These are phyloP conservation scores for Gari tellinella DNA, from an alignment of 2,888 invertebrate genomes.

Conservation along the genomic window DNA sequence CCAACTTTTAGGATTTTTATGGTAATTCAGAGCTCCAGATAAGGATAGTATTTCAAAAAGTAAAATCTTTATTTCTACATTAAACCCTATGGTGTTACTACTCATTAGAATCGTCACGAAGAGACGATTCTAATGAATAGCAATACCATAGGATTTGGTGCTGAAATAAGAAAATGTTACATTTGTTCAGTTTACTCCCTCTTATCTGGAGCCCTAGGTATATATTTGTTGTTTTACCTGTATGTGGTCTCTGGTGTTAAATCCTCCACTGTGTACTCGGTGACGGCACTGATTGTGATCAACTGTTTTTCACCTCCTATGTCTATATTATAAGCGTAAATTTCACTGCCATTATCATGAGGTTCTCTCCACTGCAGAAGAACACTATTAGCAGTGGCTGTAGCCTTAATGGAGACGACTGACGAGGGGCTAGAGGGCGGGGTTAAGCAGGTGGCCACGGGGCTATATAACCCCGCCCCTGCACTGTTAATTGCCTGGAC, in stretches of 20 bases:
- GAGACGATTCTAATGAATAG: no score
- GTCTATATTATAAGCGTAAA: slow-evolving; percentile 91
- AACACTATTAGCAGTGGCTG: slow-evolving; percentile 88
- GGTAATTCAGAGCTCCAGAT: no score
- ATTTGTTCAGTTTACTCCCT: no score
- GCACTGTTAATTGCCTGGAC: slow-evolving; percentile 92
- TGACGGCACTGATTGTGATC: slow-evolving; percentile 74
- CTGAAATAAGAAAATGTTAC: no score
- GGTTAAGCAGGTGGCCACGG: slow-evolving; percentile 88
- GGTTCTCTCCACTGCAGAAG: slow-evolving; percentile 91
- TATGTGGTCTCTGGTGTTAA: slow-evolving; percentile 92
- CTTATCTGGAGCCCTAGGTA: no score
- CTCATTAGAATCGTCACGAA: no score
- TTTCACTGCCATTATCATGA: slow-evolving; percentile 90
- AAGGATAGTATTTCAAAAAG: no score
- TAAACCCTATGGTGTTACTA: no score
- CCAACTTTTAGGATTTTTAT: no score
- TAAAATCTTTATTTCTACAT: no score
- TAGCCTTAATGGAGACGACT: slow-evolving; percentile 85
- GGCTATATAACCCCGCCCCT: slow-evolving; percentile 91
- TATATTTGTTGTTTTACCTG: slow-evolving; percentile 85
- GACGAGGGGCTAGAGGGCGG: slow-evolving; percentile 92
- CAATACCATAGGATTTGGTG: no score
- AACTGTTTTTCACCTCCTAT: slow-evolving; percentile 84
- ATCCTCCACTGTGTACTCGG: slow-evolving; percentile 87